Percentiles rank a stretch among this genome's conserved stretches.
These are phyloP conservation scores for Criorhina ranunculi DNA, from an alignment of 2,888 invertebrate genomes.

Conservation along the genomic window DNA sequence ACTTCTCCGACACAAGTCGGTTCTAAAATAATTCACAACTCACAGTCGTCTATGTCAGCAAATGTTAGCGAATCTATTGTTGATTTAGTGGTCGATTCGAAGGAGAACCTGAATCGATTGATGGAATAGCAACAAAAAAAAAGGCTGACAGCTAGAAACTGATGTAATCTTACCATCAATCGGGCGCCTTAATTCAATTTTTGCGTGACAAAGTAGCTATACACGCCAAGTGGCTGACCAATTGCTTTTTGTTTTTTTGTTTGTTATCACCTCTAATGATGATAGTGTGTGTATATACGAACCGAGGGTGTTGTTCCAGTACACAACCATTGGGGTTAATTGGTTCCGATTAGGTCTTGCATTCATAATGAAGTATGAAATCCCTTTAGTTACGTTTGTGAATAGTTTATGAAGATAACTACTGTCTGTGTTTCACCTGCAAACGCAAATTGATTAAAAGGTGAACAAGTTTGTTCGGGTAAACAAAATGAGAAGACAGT, in stretches of 20 bases:
- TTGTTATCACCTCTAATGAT: slow-evolving; percentile 15
- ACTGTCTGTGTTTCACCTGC: no score
- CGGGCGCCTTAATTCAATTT: slow-evolving; percentile 36
- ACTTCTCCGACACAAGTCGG: no score
- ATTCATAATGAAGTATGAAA: slow-evolving; percentile 56
- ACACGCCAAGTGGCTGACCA: slow-evolving; percentile 27
- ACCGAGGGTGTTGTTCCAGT: not conserved
- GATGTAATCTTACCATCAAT: not conserved
- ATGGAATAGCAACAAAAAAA: not conserved
- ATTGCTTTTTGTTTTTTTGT: slow-evolving; percentile 1
- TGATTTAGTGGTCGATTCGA: slow-evolving; percentile 30
- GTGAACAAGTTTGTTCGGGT: no score
- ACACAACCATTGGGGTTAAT: slow-evolving; percentile 60
- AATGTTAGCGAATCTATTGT: slow-evolving; percentile 30
- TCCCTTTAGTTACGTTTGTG: not conserved
- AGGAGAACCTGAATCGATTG: slow-evolving; percentile 1
- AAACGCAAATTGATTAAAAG: no score
- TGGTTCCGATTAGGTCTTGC: slow-evolving; percentile 63
- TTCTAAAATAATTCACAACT: not conserved
- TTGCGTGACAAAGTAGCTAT: slow-evolving; percentile 33
- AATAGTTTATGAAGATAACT: no score
- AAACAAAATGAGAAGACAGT: no score
- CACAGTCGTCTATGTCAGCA: not conserved
- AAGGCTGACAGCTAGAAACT: no score
- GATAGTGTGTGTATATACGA: not conserved